Conservation (phyloP, 2,888 invertebrate genomes). For the Archips xylosteana region DNA sequence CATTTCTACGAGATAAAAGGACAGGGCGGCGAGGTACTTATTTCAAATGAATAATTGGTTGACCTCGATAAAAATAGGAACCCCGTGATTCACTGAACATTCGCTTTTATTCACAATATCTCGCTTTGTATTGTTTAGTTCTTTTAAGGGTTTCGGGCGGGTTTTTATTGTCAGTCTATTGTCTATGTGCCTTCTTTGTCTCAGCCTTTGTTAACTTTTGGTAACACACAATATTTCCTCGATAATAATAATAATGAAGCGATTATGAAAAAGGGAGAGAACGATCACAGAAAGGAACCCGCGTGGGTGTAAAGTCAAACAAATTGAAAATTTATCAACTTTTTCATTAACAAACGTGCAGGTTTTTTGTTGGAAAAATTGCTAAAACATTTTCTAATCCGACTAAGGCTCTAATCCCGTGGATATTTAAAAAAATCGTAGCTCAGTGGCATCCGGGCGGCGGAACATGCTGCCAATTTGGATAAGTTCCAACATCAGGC, state of each 20-base stretch:
- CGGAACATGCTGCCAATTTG: slow-evolving; percentile 68
- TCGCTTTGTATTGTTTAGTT: slow-evolving; percentile 35
- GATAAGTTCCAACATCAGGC: slow-evolving; percentile 65
- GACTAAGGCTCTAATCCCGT: slow-evolving; percentile 45
- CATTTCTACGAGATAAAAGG: slow-evolving; percentile 29
- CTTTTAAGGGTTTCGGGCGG: slow-evolving; percentile 33
- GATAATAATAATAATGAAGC: slow-evolving; percentile 19
- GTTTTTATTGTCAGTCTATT: slow-evolving; percentile 33
- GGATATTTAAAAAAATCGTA: slow-evolving; percentile 60
- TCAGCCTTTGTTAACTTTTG: slow-evolving; percentile 27
- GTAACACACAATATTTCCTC: slow-evolving; percentile 7
- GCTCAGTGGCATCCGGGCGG: slow-evolving; percentile 61
- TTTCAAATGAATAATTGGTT: slow-evolving; percentile 42
- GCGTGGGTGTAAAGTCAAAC: neutral
- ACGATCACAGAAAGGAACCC: neutral
- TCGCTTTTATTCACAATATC: slow-evolving; percentile 35
- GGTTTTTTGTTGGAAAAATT: slow-evolving; percentile 16
- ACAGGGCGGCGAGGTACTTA: slow-evolving; percentile 22
- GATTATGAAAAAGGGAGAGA: slow-evolving; percentile 9
- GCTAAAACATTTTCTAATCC: slow-evolving; percentile 40
- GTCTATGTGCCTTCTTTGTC: slow-evolving; percentile 28
- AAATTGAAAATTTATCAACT: slow-evolving; percentile 10
- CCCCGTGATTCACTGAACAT: slow-evolving; percentile 34
- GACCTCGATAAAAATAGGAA: slow-evolving; percentile 37
- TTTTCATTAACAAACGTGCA: slow-evolving; percentile 25